Base-by-base conservation (phyloP, 2,797 vertebrate species). In the Onychomys torridus region DNA sequence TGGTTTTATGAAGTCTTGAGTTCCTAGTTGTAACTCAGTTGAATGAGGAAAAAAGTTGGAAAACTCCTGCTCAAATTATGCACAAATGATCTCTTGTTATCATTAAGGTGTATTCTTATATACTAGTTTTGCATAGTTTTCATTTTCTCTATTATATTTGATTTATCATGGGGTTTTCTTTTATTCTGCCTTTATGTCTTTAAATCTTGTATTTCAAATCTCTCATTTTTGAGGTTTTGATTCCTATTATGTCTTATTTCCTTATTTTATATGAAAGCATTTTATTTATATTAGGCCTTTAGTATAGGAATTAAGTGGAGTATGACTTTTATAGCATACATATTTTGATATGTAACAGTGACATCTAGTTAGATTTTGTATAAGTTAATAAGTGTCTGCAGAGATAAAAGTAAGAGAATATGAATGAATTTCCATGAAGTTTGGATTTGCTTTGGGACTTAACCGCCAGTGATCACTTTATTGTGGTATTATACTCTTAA, bases 161-260 rank as follows among this genome's bases (percentile, higher is more conserved):
- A 69, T 40, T 2, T 75, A 61, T 52, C 23, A 86, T 57, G 73
- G 0, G 1, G 57, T 77, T 87, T n/a, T 17, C 11, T 88, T 93
- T 46, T 55, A 89, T 96, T 90, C 23, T 65, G 40, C 1, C 1
- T 65, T 37, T 81, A 23, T 95, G 34, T 77, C 79, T 93, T 91
- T 4, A 67, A 49, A 67, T 92, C n/a, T 81, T 91, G 13, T 16
- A 13, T 85, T 82, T 81, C 71, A 73, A 40, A 49, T 89, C 57
- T 73, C 46, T 86, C 61, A 2, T 89, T 71, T 94, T 90, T 3
- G 79, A 59, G 71, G 27, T 69, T 77, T 93, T n/a, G 49, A 73
- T 91, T 89, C 96, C 52, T 86, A 3, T 76, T 86, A 27, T 91
- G 55, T 61, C 27, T 85, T 83, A 27, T 29, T 88, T 93, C 14